phyloP scores from a whole-genome alignment of 2,888 invertebrate species.

The Cabera pusaria region DNA sequence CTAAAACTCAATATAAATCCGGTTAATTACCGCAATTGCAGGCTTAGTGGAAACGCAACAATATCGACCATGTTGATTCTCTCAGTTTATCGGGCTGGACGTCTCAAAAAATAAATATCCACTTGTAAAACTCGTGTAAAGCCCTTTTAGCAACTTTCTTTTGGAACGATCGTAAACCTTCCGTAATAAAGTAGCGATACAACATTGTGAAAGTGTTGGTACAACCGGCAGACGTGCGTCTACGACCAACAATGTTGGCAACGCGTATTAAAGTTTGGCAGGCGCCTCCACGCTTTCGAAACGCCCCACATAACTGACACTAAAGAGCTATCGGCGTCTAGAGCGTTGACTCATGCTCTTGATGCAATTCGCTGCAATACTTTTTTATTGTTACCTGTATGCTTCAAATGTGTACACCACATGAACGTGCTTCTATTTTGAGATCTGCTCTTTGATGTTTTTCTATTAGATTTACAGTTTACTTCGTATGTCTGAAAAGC shows the following conservation, averaged over 20 bases:
- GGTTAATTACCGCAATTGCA: too few relatives aligned
- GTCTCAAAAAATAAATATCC: too few relatives aligned
- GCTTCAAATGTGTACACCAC: not conserved
- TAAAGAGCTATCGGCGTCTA: conserved; percentile 46
- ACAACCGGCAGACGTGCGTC: conserved; percentile 33
- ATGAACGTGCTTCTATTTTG: not conserved
- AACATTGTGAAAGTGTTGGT: conserved; percentile 53
- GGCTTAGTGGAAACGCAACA: too few relatives aligned
- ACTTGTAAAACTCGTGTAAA: not conserved
- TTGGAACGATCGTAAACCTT: conserved; percentile 20
- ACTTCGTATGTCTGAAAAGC: too few relatives aligned
- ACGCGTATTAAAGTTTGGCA: conserved; percentile 66
- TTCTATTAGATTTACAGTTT: too few relatives aligned
- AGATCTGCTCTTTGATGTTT: not conserved
- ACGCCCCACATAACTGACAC: conserved; percentile 36
- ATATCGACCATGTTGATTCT: too few relatives aligned
- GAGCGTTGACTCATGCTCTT: conserved; percentile 45
- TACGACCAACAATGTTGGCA: conserved; percentile 55
- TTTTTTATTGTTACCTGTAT: conserved; percentile 11
- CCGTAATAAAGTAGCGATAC: conserved; percentile 9
- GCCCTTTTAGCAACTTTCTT: conserved; percentile 7
- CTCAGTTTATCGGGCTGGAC: too few relatives aligned
- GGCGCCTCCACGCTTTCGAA: conserved; percentile 47
- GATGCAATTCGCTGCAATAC: conserved; percentile 30
- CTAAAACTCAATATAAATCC: too few relatives aligned